Percentiles rank a stretch among this genome's conserved stretches.
Conservation (phyloP, 2,797 vertebrate species). For the Dendrocincla fuliginosa region DNA sequence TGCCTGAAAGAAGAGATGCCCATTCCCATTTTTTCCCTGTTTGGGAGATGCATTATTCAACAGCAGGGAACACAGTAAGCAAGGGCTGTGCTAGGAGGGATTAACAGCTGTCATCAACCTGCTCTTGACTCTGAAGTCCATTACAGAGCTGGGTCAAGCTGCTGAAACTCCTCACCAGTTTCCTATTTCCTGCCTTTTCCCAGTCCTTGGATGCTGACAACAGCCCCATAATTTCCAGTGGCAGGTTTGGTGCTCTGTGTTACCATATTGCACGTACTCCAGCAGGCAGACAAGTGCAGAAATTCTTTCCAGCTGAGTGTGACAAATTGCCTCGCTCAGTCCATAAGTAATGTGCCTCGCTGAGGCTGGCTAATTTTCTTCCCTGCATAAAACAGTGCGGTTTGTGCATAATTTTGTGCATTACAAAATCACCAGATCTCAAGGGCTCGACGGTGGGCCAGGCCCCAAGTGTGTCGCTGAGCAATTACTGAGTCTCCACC, state of each 20-base stretch:
- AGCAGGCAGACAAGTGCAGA: slow-evolving; percentile 36
- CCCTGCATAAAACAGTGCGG: not conserved
- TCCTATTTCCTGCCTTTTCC: slow-evolving; percentile 42
- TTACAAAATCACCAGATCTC: slow-evolving; percentile 9
- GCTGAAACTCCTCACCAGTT: not conserved
- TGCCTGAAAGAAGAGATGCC: not conserved
- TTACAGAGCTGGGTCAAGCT: not conserved
- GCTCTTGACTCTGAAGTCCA: slow-evolving; percentile 11
- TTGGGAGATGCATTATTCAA: not conserved
- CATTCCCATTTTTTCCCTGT: not conserved
- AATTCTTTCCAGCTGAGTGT: slow-evolving; percentile 46
- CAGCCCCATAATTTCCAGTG: slow-evolving; percentile 1
- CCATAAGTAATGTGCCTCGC: slow-evolving; percentile 1
- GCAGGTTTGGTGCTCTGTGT: not conserved
- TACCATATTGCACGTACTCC: not conserved
- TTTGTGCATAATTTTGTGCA: slow-evolving; percentile 45
- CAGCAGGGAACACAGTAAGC: not conserved
- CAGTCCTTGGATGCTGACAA: slow-evolving; percentile 11
- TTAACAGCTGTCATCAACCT: slow-evolving; percentile 38
- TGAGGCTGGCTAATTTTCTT: slow-evolving; percentile 40
- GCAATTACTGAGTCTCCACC: slow-evolving; percentile 8
- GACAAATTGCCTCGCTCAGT: slow-evolving; percentile 15
- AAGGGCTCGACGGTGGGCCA: slow-evolving; percentile 31
- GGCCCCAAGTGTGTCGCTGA: slow-evolving; percentile 16
- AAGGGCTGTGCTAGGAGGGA: not conserved